These are phyloP conservation scores for Prionailurus viverrinus DNA, from an alignment of 2,113 vertebrate genomes.

Conservation along the genomic window DNA sequence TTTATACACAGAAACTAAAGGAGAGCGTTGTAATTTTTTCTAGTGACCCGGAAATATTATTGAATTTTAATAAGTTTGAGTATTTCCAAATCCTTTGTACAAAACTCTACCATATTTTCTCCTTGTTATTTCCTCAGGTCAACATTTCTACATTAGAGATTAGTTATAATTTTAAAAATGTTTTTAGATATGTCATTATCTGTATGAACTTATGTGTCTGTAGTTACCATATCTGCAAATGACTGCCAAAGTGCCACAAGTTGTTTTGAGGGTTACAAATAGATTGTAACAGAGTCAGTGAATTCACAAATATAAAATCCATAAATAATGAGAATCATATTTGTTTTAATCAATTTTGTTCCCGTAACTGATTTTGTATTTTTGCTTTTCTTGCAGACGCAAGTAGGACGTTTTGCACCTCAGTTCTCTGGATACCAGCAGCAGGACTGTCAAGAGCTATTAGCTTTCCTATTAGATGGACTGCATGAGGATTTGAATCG, in stretches of 20 bases:
- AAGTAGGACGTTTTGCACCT: slow-evolving; percentile 98
- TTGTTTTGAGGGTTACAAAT: neutral
- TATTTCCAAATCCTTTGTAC: neutral
- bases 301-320: neutral
- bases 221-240: neutral
- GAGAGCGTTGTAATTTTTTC: neutral
- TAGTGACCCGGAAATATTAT: neutral
- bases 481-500: slow-evolving; percentile 99
- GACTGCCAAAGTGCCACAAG: neutral
- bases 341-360: neutral
- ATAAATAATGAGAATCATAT: neutral
- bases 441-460: slow-evolving; percentile 98
- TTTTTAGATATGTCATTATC: neutral
- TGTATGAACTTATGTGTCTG: neutral
- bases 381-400: slow-evolving; percentile 89
- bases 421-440: slow-evolving; percentile 99
- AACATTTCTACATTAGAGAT: neutral
- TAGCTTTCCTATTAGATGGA: slow-evolving; percentile 98
- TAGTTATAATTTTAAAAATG: slow-evolving; percentile 45
- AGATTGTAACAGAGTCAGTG: slow-evolving; percentile 4
- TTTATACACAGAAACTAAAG: slow-evolving; percentile 17
- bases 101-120: slow-evolving; percentile 28
- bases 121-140: neutral
- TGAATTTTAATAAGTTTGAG: neutral
- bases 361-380: slow-evolving; percentile 22